Base-by-base conservation (phyloP, 2,797 vertebrate genomes). In the Sardinella longiceps region DNA sequence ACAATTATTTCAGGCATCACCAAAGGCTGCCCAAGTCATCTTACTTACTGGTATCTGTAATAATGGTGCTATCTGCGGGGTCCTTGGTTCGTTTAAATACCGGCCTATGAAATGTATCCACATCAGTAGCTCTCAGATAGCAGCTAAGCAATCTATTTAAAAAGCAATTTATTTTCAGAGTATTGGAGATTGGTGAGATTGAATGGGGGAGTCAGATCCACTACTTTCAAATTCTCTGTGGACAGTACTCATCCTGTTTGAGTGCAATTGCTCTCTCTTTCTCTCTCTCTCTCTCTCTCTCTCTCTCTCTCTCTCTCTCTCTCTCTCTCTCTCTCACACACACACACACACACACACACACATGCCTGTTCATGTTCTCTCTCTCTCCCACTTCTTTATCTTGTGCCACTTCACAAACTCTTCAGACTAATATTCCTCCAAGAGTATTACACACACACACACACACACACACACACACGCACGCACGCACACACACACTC, bases 81-180 rank as follows among this genome's bases (percentile, higher is more conserved):
- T 45, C 89, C 66, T 74, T 88, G 88, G 89, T 89, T 93, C 89
- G 89, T 94, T 94, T 93, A 93, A 94, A 94, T 91, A 92, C 91
- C 88, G 80, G 89, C 81, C 90, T 90, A 93, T 93, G 92, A 93
- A 93, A 94, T 89, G 91, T 92, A 91, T 93, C 91, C 94, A 94
- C 90, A 93, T 93, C 92, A 92, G 87, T 90, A 91, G 89, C 89
- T 93, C 89, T 86, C 87, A 92, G 93, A 94, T 91, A 90, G 89
- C 90, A 92, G 90, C 93, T 91, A 92, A 93, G 92, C 92, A 94
- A 93, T 95, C 93, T 93, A 93, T 95, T 95, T 94, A 93, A 95
- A 94, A 94, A 93, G 90, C 92, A 93, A 95, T 94, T 94, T 94
- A 93, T 94, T 94, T 92, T 92, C 85, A 82, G 89, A 86, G 90